These are phyloP conservation scores for Hystrix brachyura DNA, from an alignment of 2,113 vertebrate species.

Conservation along the genomic window DNA sequence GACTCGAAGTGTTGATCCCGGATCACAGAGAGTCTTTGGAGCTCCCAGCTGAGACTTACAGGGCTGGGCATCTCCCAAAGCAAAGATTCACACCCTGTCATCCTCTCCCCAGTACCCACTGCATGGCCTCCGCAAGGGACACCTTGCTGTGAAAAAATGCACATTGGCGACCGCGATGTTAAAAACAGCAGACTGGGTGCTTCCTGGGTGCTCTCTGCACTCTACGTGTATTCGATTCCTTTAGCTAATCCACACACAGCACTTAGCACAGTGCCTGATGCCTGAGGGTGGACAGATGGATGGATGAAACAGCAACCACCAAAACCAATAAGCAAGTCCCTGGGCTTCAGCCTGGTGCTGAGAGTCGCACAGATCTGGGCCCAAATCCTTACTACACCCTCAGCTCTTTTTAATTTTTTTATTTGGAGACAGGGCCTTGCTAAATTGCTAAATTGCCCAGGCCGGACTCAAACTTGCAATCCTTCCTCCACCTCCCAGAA, in stretches of 20 bases:
- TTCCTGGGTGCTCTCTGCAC: accelerated
- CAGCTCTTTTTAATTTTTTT: background rate
- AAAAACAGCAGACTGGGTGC: accelerated
- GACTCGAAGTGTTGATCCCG: background rate
- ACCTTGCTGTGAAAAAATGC: accelerated
- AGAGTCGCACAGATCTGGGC: background rate
- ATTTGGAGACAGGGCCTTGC: background rate
- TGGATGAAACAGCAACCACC: background rate
- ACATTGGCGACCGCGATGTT: no score
- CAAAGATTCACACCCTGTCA: background rate
- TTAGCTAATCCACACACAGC: background rate
- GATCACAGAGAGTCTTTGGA: background rate
- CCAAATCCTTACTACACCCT: background rate
- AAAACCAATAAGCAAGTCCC: background rate
- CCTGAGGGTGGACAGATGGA: background rate
- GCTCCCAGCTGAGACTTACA: background rate
- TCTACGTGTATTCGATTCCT: accelerated
- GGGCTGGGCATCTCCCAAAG: background rate
- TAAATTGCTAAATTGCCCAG: background rate
- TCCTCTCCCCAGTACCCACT: accelerated
- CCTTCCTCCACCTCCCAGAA: background rate
- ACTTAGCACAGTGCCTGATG: background rate
- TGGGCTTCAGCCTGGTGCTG: background rate
- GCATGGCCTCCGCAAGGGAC: background rate
- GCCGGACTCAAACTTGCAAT: background rate